A percentile compares a stretch with the other conserved stretches of the same genome.
Evolutionary conservation across 2,888 invertebrate genomes (phyloP).

Genomic region (Plemyria rubiginata): DNA sequence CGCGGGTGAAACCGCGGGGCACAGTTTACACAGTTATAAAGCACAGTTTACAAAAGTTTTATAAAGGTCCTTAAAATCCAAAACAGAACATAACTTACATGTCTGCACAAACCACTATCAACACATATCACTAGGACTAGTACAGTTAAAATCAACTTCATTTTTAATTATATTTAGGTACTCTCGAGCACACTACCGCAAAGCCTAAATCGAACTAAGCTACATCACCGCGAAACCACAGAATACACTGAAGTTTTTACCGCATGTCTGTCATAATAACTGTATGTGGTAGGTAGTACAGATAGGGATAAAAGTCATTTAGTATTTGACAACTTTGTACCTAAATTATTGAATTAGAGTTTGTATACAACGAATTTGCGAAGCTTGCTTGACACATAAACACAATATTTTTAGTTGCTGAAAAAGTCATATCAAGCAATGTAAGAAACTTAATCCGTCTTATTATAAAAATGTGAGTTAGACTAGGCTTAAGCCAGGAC

Average conservation of each 20-base stretch:
- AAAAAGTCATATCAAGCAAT: too few relatives aligned
- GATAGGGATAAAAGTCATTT: conserved; percentile 25
- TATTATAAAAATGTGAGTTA: too few relatives aligned
- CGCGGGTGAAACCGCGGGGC: too few relatives aligned
- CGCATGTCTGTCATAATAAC: conserved; percentile 30
- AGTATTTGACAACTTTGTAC: conserved; percentile 5
- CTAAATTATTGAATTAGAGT: background rate
- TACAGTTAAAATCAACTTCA: conserved; percentile 34
- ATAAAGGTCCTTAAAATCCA: background rate
- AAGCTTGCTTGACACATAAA: background rate
- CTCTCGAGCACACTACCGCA: conserved; percentile 24
- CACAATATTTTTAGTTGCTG: too few relatives aligned
- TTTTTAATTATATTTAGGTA: conserved; percentile 19
- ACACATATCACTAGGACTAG: conserved; percentile 28
- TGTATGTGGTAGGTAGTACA: conserved; percentile 34
- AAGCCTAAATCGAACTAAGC: conserved; percentile 40
- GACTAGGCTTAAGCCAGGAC: too few relatives aligned
- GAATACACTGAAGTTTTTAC: conserved; percentile 20
- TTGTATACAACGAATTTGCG: background rate
- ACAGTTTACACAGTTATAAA: too few relatives aligned
- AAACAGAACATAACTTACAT: conserved; percentile 26
- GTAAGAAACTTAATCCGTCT: too few relatives aligned
- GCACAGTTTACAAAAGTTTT: too few relatives aligned
- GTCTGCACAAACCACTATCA: conserved; percentile 25
- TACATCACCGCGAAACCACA: conserved; percentile 25